Evolutionary conservation across 1,140 invertebrate species (phyloP).

Genomic region (Achatina immaculata): DNA sequence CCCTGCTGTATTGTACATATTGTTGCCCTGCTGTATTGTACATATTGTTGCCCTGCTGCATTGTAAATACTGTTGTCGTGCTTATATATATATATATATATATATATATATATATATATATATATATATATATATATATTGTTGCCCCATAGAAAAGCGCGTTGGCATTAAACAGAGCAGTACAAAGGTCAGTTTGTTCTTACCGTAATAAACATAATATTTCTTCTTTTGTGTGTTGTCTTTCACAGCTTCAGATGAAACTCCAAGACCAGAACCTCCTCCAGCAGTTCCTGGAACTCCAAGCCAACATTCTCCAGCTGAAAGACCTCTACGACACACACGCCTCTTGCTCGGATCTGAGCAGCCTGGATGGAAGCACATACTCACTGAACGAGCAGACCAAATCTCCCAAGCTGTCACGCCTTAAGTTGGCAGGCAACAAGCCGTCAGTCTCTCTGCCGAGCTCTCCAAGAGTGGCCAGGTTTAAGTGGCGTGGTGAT

Average conservation of each 20-base stretch:
- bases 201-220: too few relatives aligned
- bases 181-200: too few relatives aligned
- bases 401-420: conserved; percentile 26
- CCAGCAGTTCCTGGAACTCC: conserved; percentile 59
- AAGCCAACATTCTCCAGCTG: conserved; percentile 59
- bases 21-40: too few relatives aligned
- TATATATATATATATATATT: too few relatives aligned
- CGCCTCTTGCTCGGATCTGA: conserved; percentile 54
- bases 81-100: too few relatives aligned
- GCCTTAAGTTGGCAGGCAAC: conserved; percentile 39
- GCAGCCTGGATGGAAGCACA: conserved; percentile 55
- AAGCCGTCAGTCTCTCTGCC: conserved; percentile 50
- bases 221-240: not conserved
- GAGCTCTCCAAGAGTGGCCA: conserved; percentile 41
- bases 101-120: too few relatives aligned
- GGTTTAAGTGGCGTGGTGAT: conserved; percentile 57
- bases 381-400: conserved; percentile 52
- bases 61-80: too few relatives aligned
- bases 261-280: conserved; percentile 58
- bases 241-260: conserved; percentile 57
- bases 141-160: too few relatives aligned
- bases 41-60: too few relatives aligned
- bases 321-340: conserved; percentile 50
- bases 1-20: too few relatives aligned
- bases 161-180: too few relatives aligned